phyloP scores from a whole-genome alignment of 1,140 invertebrate species.

The Nasonia giraulti region DNA sequence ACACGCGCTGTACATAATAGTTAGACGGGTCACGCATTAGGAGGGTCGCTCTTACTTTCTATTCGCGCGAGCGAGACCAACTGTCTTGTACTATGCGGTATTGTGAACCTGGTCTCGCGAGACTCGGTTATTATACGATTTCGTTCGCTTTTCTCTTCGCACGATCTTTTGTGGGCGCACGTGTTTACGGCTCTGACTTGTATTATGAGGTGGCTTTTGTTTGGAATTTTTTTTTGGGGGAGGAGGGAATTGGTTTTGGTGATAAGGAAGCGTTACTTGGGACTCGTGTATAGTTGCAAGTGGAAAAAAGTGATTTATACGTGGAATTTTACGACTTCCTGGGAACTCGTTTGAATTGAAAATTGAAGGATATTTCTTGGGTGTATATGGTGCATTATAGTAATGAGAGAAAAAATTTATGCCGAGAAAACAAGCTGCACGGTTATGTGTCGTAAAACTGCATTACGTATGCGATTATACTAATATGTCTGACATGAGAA shows the following conservation, averaged over 20 bases:
- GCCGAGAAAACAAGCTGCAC: background rate
- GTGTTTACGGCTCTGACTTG: no score
- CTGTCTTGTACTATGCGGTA: background rate
- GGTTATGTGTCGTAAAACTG: background rate
- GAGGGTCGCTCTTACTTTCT: conserved; percentile 22
- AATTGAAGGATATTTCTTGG: no score
- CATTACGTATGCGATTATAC: no score
- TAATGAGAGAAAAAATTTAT: background rate
- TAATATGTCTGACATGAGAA: no score
- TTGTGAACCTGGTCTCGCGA: background rate
- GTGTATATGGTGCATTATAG: no score
- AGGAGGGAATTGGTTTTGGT: no score
- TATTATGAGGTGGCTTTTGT: no score
- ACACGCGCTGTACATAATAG: background rate
- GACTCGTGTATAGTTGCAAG: no score
- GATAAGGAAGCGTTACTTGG: no score
- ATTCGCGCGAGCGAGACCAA: background rate
- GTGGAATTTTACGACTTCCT: background rate
- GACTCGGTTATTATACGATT: conserved; percentile 6
- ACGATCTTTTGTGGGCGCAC: background rate
- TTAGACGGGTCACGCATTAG: conserved; percentile 26
- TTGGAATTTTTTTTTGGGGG: no score
- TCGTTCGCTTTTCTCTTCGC: conserved; percentile 8
- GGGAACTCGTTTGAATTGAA: background rate
- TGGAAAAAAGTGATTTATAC: no score